These are phyloP conservation scores for Fratercula arctica DNA, from an alignment of 2,797 vertebrate species.

Conservation along the genomic window DNA sequence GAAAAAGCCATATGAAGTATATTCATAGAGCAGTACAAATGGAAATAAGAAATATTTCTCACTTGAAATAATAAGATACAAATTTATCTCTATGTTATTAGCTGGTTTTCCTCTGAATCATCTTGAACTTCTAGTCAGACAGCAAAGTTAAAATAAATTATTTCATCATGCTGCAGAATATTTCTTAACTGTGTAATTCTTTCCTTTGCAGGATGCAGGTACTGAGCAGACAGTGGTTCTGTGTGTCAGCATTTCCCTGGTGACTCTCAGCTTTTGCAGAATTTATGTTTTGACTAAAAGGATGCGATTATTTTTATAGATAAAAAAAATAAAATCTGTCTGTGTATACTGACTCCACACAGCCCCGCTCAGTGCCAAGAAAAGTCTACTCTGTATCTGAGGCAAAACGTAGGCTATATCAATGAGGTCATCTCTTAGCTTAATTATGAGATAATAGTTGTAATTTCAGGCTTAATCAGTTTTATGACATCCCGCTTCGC, in stretches of 20 bases:
- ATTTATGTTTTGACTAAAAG: conserved; percentile 15
- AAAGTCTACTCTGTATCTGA: neutral
- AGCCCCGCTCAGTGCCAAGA: neutral
- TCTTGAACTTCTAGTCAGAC: conserved; percentile 53
- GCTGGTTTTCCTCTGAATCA: conserved; percentile 61
- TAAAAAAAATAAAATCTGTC: neutral
- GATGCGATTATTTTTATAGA: neutral
- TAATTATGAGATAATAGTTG: neutral
- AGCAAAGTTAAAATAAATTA: conserved; percentile 57
- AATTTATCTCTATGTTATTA: conserved; percentile 42
- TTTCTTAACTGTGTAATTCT: conserved; percentile 54
- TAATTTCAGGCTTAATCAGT: conserved; percentile 11
- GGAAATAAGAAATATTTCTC: conserved; percentile 39
- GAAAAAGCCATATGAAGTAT: neutral
- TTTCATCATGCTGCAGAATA: conserved; percentile 47
- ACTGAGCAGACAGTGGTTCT: neutral
- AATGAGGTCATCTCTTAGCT: neutral
- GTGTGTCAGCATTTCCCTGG: neutral
- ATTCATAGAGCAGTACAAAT: neutral
- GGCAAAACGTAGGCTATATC: neutral
- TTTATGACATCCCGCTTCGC: neutral
- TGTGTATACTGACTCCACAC: neutral
- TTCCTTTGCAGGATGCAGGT: conserved; percentile 55
- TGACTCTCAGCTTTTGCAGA: conserved; percentile 6
- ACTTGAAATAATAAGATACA: conserved; percentile 44